Percentiles rank a stretch among this genome's conserved stretches.
phyloP scores from a whole-genome alignment of 1,140 invertebrate species.

The Penaeus vannamei region DNA sequence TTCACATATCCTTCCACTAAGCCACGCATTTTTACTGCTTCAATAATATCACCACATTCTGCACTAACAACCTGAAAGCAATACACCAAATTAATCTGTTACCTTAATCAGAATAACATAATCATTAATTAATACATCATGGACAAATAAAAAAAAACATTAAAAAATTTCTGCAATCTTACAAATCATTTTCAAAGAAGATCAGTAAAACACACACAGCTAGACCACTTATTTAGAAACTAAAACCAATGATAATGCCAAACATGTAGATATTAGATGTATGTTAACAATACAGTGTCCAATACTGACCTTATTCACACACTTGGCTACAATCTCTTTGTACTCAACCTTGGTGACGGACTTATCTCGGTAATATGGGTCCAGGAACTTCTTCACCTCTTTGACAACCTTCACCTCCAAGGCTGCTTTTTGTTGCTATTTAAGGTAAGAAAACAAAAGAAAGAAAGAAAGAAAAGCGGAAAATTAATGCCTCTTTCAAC shows the following conservation, averaged over 20 bases:
- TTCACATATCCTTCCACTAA: conserved; percentile 57
- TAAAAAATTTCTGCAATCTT: not conserved
- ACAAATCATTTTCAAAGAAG: no score
- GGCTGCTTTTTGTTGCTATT: conserved; percentile 40
- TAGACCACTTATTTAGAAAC: no score
- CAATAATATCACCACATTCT: conserved; percentile 58
- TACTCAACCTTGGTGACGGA: conserved; percentile 96
- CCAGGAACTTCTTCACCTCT: conserved; percentile 95
- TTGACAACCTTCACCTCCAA: conserved; percentile 92
- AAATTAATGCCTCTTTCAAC: no score
- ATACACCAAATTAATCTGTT: conserved; percentile 2
- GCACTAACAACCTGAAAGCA: conserved; percentile 53
- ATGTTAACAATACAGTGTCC: no score
- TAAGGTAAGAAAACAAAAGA: not conserved
- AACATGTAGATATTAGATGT: no score
- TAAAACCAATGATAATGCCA: no score
- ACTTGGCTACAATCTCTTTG: conserved; percentile 95
- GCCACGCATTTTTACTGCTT: conserved; percentile 52
- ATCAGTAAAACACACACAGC: no score
- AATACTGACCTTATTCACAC: conserved; percentile 91
- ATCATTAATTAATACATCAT: not conserved
- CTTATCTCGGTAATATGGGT: conserved; percentile 95
- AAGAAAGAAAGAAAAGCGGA: no score
- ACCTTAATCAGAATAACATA: not conserved
- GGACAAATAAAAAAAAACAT: not conserved